Conservation (phyloP, 2,113 vertebrate species). For the Furnarius figulus region DNA sequence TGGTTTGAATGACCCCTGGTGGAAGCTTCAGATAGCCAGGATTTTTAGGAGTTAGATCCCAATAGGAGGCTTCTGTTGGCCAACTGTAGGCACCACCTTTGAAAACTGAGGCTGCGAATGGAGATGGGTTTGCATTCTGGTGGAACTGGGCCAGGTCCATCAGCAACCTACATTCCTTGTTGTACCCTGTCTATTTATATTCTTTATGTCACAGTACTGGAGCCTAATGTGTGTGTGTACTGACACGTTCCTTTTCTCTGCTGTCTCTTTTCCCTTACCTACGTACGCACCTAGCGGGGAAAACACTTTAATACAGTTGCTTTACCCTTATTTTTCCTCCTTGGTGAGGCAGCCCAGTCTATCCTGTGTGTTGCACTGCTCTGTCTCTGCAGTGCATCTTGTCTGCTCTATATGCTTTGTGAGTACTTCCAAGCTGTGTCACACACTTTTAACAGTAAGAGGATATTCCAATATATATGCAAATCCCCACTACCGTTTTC, state of each 20-base stretch:
- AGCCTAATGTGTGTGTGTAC: not conserved
- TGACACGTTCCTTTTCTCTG: not conserved
- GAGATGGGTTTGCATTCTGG: not conserved
- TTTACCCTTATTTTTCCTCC: not conserved
- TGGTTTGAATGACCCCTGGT: constrained; percentile 21
- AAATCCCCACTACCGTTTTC: not conserved
- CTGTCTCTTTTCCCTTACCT: not conserved
- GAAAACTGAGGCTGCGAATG: not conserved
- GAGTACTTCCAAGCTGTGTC: not conserved
- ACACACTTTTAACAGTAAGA: not conserved
- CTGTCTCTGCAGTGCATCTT: not conserved
- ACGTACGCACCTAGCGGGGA: not conserved
- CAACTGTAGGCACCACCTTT: not conserved
- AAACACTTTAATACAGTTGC: not conserved
- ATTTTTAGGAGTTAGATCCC: not conserved
- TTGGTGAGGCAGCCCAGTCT: not conserved
- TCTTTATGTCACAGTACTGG: not conserved
- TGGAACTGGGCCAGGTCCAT: not conserved
- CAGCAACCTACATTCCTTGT: not conserved
- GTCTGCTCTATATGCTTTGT: not conserved
- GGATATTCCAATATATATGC: not conserved
- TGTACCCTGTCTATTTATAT: not conserved
- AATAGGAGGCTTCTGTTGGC: not conserved
- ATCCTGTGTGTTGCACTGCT: not conserved
- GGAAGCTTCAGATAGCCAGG: not conserved